Base-by-base conservation (phyloP, 2,888 invertebrate species). In the Ommatoiulus sabulosus region DNA sequence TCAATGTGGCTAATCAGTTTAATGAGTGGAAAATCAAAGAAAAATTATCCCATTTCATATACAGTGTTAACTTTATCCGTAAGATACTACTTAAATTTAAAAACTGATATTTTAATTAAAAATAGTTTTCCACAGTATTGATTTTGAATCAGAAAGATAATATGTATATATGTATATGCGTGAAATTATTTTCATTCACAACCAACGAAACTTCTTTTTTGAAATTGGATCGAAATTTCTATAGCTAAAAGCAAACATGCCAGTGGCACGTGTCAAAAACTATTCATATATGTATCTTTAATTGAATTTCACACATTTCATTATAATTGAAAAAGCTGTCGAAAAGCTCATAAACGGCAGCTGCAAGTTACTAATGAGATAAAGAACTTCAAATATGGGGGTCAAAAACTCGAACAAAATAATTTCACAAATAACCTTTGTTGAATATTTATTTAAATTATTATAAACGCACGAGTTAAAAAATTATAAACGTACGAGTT, bases 241-340 rank as follows among this genome's bases (percentile, higher is more conserved):
- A 44, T n/a, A 44, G 44, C 85, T 15, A 20, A 44, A 85, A 10
- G 17, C 7, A 35, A 85, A 20, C 10, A n/a, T 17, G 85, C 0
- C 85, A 46, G 15, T 44, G 44, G 17, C 85, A 85, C 44, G n/a
- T 85, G 85, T 85, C 85, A 85, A 85, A 85, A 46, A 17, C 72
- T 85, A 35, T 35, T 1, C 35, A 35, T 35, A 35, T 35, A 17
- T 20, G 10, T 44, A 85, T 4, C 44, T 85, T 85, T 85, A 44
- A 85, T 85, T 44, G 35, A 20, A 85, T 85, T 43, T 85, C 20
- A 20, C 85, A 85, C 46, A 85, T 85, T 85, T 85, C 44, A 85
- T 85, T 85, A 44, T 72, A 72, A 72, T 72, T 72, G 72, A 72
- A 24, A 72, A 72, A 72, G 72, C 72, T 72, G 72, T 72, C 72